Percentiles rank a stretch among this genome's conserved stretches.
Evolutionary conservation across 2,113 vertebrate species (phyloP).

Genomic region (Cynoglossus semilaevis): DNA sequence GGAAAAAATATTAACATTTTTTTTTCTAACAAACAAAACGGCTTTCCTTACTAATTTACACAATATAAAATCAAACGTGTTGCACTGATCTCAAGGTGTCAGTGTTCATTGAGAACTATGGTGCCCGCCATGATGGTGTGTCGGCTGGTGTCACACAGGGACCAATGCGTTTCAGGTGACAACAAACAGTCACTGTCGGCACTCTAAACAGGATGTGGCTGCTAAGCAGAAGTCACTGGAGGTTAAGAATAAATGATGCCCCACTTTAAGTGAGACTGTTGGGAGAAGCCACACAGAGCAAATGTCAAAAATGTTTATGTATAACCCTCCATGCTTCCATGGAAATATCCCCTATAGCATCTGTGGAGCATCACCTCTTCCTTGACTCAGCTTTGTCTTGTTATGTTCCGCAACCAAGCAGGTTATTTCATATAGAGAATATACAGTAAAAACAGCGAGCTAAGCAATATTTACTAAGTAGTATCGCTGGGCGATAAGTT

Average conservation of each 20-base stretch:
- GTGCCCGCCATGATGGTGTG: slow-evolving; percentile 38
- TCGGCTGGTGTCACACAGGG: slow-evolving; percentile 34
- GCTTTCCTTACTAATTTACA: background rate
- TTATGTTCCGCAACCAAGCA: too few relatives aligned
- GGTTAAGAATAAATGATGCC: slow-evolving; percentile 50
- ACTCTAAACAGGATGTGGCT: slow-evolving; percentile 72
- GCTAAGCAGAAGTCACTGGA: slow-evolving; percentile 52
- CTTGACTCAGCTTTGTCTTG: background rate
- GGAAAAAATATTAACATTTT: too few relatives aligned
- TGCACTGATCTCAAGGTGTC: background rate
- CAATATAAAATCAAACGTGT: background rate
- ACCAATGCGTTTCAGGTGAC: slow-evolving; percentile 57
- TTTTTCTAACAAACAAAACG: too few relatives aligned
- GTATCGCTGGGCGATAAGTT: too few relatives aligned
- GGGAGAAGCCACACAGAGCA: slow-evolving; percentile 44
- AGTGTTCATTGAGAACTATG: background rate
- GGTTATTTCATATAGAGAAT: too few relatives aligned
- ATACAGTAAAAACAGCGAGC: too few relatives aligned
- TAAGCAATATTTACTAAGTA: too few relatives aligned
- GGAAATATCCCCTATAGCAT: slow-evolving; percentile 51
- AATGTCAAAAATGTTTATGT: slow-evolving; percentile 64
- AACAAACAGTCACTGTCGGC: slow-evolving; percentile 61
- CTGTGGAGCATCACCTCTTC: slow-evolving; percentile 12
- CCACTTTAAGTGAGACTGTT: slow-evolving; percentile 45
- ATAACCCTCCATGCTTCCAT: slow-evolving; percentile 46